Evolutionary conservation across 1,140 invertebrate genomes (phyloP).

Genomic region (Eriosoma lanigerum): DNA sequence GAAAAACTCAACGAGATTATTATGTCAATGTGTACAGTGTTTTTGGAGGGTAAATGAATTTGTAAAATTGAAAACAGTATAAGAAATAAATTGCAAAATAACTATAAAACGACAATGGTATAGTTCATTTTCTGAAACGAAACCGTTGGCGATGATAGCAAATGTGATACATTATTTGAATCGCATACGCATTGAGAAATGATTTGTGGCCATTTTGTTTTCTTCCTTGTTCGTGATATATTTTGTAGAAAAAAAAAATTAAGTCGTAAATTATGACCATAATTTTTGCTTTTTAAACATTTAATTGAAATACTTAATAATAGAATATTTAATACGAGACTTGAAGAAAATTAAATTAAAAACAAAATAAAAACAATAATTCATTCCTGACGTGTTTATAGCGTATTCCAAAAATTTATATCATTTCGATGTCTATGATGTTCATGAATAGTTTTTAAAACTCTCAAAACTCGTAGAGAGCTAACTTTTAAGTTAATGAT

Average conservation of each 20-base stretch:
- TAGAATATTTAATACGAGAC: conserved; percentile 26
- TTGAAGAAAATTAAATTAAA: conserved; percentile 2
- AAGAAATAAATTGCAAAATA: too few species aligned
- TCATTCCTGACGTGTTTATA: conserved; percentile 8
- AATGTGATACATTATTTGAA: too few species aligned
- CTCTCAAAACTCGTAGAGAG: background rate
- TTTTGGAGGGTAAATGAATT: too few species aligned
- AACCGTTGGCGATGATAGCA: background rate
- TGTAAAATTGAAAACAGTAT: too few species aligned
- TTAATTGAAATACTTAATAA: conserved; percentile 39
- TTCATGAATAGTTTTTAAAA: background rate
- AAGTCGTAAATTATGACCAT: conserved; percentile 20
- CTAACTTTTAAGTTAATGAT: too few species aligned
- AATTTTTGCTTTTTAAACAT: conserved; percentile 34
- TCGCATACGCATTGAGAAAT: background rate
- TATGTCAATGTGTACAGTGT: too few species aligned
- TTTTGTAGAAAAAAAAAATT: background rate
- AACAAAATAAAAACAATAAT: conserved; percentile 11
- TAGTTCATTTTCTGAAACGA: background rate
- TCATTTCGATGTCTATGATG: background rate
- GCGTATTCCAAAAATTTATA: background rate
- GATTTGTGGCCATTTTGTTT: conserved; percentile 37
- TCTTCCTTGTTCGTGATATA: conserved; percentile 1
- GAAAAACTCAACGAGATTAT: too few species aligned
- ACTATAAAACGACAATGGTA: too few species aligned